Evolutionary conservation across 1,140 invertebrate species (phyloP).

Genomic region (Macrotrachela quadricornifera): DNA sequence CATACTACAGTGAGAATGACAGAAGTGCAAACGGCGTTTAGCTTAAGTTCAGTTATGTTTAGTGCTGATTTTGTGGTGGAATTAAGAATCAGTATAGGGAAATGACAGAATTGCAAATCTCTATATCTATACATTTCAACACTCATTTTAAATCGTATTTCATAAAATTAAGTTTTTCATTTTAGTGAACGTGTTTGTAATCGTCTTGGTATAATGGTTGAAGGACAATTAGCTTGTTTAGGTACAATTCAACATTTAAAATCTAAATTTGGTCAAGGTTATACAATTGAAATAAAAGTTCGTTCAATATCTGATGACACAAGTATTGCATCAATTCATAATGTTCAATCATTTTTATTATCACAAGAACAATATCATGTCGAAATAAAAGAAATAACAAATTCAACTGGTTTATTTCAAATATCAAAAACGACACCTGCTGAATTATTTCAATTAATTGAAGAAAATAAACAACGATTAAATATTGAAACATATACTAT

Average conservation of each 20-base stretch:
- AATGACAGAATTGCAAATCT: conserved; percentile 32
- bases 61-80: conserved; percentile 33
- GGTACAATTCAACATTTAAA: conserved; percentile 34
- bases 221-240: conserved; percentile 32
- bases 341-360: too few relatives aligned
- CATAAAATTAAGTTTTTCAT: not conserved
- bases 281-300: conserved; percentile 33
- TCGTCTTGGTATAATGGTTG: conserved; percentile 34
- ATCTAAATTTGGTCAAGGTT: conserved; percentile 28
- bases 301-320: too few relatives aligned
- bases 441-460: conserved; percentile 1
- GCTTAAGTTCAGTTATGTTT: too few relatives aligned
- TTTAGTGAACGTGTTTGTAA: conserved; percentile 16
- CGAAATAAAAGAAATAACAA: too few relatives aligned
- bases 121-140: too few relatives aligned
- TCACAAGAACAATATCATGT: too few relatives aligned
- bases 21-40: too few relatives aligned
- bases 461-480: not conserved
- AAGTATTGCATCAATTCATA: too few relatives aligned
- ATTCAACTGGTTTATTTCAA: too few relatives aligned
- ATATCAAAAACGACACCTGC: not conserved
- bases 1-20: too few relatives aligned
- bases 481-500: conserved; percentile 5
- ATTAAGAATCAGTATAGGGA: conserved; percentile 33
- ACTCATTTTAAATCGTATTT: too few relatives aligned